Base-by-base conservation (phyloP, 2,797 vertebrate species). In the Enteromius viviparus region DNA sequence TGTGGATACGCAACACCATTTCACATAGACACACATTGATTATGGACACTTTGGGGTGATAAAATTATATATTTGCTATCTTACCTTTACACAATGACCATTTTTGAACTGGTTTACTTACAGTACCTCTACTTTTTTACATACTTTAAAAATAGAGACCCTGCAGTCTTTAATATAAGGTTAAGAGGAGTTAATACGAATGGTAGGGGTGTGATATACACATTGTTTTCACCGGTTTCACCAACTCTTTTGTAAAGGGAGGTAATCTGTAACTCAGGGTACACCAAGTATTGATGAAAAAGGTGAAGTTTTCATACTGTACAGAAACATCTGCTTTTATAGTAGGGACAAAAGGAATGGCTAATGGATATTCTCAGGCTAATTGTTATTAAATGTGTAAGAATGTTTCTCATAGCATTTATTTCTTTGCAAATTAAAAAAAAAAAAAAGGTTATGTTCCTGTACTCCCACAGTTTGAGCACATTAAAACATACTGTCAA, bases 1-100 rank as follows among this genome's bases (percentile, higher is more conserved):
- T 99, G 92, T 42, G 4, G 81, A 80, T 60, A 84, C 6, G 51
- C 14, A 62, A 51, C 10, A 76, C 5, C 60, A 77, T 80, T 82
- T 69, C 29, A 85, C 55, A 80, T 2, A 58, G 47, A 79, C 49
- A 65, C 32, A 47, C 49, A 68, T 37, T 62, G 10, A 65, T 9
- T 62, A 55, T n/a, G 2, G 10, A 55, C 60, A 72, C 40, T 69
- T 70, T 47, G 10, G 40, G 8, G 12, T 0, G 2, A 40, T 23
- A 34, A 11, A 3, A 23, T 45, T 17, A 51, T 65, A 29, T n/a
- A 29, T 26, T 65, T 17, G 8, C 6, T 1, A 45, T 23, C 53
- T 72, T 71, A 49, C 55, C 23, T 32, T 71, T 23, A 55, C 11
- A 53, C 6, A 49, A 70, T 80, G 9, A 70, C 60, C 40, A 71